Evolutionary conservation across 1,140 invertebrate species (phyloP).

Genomic region (Chymomyza costata): DNA sequence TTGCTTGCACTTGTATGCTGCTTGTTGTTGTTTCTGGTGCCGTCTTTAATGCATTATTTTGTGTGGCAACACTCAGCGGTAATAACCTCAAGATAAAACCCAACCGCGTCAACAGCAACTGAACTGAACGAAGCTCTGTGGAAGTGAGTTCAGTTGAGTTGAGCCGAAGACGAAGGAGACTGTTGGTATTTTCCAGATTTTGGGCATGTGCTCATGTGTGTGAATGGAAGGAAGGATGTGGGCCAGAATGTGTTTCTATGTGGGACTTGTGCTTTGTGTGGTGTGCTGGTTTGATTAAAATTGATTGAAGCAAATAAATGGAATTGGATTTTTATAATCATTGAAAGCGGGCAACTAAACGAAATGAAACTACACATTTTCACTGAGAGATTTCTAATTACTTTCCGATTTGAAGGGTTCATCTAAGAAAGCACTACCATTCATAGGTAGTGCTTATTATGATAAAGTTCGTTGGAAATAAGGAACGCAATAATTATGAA

Average conservation of each 20-base stretch:
- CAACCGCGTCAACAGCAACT: slow-evolving; percentile 8
- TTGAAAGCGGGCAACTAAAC: slow-evolving; percentile 21
- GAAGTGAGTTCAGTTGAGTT: too few relatives aligned
- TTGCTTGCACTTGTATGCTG: not conserved
- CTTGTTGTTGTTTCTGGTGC: slow-evolving; percentile 21
- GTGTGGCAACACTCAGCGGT: slow-evolving; percentile 72
- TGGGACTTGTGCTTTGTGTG: slow-evolving; percentile 15
- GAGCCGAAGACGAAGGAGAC: too few relatives aligned
- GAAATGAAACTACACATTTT: slow-evolving; percentile 27
- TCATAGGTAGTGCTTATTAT: slow-evolving; percentile 38
- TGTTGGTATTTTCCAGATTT: slow-evolving; percentile 3
- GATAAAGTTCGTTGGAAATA: slow-evolving; percentile 13
- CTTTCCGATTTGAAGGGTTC: not conserved
- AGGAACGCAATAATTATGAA: slow-evolving; percentile 35
- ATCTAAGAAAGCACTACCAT: not conserved
- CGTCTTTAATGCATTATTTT: slow-evolving; percentile 71
- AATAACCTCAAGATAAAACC: slow-evolving; percentile 67
- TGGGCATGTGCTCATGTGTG: slow-evolving; percentile 19
- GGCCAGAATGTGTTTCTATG: slow-evolving; percentile 11
- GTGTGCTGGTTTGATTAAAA: slow-evolving; percentile 53
- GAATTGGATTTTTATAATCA: slow-evolving; percentile 58
- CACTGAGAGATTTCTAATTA: slow-evolving; percentile 42
- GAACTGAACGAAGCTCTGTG: too few relatives aligned
- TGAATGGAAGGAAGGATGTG: slow-evolving; percentile 5
- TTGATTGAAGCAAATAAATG: slow-evolving; percentile 70